Evolutionary conservation across 2,888 invertebrate species (phyloP), one percentile per base, ranked within the genome.

Genomic region (Amphipyra tragopoginis): DNA sequence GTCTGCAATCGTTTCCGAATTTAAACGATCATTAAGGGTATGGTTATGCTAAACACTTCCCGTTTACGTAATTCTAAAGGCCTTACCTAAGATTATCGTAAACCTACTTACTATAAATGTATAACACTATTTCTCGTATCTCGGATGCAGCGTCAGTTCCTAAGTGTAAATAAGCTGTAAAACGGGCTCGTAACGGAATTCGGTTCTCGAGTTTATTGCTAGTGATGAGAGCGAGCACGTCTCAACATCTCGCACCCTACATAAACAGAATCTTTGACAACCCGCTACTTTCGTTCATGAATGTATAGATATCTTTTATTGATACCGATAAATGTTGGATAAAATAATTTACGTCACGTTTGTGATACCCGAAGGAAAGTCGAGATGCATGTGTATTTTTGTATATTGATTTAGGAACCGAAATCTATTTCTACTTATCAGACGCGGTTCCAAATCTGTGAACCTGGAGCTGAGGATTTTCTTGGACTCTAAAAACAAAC

Each of bases 151-250:
- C 57, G 45, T 64, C 58, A 60, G 42, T 56, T 58, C 45, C 36
- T 64, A 54, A 64, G 71, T 65, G 75, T 67, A 74, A 78, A 78
- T 79, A 75, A 77, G 77, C 74, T 69, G 49, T 83, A 83, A 85
- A 86, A 80, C 75, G 68, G 74, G 74, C 69, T 78, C 76, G 77
- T 80, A 79, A 78, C 76, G 73, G 74, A 79, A 81, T 81, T 81
- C 72, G 72, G 66, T 75, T 79, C 78, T 74, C 71, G 55, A 79
- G 71, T 85, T 85, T 84, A 85, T 76, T 76, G 75, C 77, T 44
- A 64, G 57, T 56, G 70, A 75, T 61, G 77, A 79, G 71, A 75
- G 67, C 64, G 56, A 55, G 51, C 73, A 65, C 67, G 66, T 70
- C 71, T 75, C 71, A 67, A 79, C 73, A 21, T 21, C 21, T 21